Percentiles rank a stretch among this genome's conserved stretches.
Conservation (phyloP, 2,113 vertebrate genomes). For the Propithecus coquereli region DNA sequence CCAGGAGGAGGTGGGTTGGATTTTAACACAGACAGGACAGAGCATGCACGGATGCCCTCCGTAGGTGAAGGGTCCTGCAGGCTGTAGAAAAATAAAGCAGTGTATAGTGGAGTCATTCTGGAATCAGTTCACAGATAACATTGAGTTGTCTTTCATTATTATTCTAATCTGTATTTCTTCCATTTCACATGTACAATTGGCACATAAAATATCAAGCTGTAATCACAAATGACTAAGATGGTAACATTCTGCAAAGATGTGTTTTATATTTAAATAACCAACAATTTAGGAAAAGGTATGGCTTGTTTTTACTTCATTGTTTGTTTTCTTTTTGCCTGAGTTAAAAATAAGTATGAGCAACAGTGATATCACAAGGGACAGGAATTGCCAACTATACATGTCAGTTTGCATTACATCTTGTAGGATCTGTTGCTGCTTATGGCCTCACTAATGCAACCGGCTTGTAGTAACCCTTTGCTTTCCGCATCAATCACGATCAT, state of each 20-base stretch:
- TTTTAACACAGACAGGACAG: background rate
- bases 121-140: background rate
- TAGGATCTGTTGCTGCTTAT: rapidly evolving
- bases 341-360: background rate
- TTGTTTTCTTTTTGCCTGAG: background rate
- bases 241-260: background rate
- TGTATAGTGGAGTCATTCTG: rapidly evolving
- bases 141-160: background rate
- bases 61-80: background rate
- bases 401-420: background rate
- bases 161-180: background rate
- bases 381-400: background rate
- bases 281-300: background rate
- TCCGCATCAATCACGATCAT: background rate
- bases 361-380: background rate
- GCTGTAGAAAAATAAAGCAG: background rate
- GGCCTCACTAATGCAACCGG: background rate
- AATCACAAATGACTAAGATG: no score
- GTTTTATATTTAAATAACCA: background rate
- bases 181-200: background rate
- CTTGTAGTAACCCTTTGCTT: background rate
- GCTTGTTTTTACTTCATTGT: background rate
- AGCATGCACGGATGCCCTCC: rapidly evolving
- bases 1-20: background rate
- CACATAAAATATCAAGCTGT: background rate